Evolutionary conservation across 2,797 vertebrate species (phyloP).

Genomic region (Syncerus caffer): DNA sequence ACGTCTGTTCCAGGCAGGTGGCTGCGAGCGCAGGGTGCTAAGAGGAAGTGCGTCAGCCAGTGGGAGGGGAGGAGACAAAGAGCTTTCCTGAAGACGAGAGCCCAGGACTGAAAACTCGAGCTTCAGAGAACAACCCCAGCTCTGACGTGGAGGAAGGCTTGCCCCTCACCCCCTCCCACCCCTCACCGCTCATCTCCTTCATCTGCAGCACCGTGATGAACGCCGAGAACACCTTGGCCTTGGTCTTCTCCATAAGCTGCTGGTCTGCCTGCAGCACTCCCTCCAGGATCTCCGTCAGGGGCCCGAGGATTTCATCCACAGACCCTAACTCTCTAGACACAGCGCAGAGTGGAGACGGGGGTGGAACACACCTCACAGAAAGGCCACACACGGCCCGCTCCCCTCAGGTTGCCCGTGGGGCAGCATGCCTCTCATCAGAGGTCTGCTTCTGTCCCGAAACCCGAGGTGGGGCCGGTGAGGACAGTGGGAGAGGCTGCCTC

Average conservation of each 20-base stretch:
- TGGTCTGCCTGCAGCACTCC: conserved; percentile 93
- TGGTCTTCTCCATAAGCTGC: conserved; percentile 94
- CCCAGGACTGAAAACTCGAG: background rate
- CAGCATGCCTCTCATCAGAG: background rate
- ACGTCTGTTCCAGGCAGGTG: background rate
- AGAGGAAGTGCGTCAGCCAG: background rate
- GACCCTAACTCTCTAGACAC: conserved; percentile 89
- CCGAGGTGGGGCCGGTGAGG: background rate
- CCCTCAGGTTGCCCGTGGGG: background rate
- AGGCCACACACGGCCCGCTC: background rate
- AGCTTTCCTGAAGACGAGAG: background rate
- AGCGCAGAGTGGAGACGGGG: conserved; percentile 5
- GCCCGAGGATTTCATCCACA: conserved; percentile 90
- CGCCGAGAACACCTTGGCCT: conserved; percentile 95
- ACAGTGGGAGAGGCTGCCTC: background rate
- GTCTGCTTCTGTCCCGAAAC: background rate
- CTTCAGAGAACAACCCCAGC: background rate
- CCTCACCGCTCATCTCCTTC: conserved; percentile 92
- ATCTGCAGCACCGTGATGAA: conserved; percentile 95
- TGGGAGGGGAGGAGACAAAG: background rate
- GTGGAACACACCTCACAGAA: background rate
- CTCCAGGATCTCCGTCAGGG: conserved; percentile 94
- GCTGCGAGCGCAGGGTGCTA: background rate
- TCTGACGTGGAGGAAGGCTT: rapidly evolving
- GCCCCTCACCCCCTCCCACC: background rate